A percentile compares a stretch with the other conserved stretches of the same genome.
Evolutionary conservation across 2,888 invertebrate species (phyloP).

Genomic region (Cylindroiulus punctatus): DNA sequence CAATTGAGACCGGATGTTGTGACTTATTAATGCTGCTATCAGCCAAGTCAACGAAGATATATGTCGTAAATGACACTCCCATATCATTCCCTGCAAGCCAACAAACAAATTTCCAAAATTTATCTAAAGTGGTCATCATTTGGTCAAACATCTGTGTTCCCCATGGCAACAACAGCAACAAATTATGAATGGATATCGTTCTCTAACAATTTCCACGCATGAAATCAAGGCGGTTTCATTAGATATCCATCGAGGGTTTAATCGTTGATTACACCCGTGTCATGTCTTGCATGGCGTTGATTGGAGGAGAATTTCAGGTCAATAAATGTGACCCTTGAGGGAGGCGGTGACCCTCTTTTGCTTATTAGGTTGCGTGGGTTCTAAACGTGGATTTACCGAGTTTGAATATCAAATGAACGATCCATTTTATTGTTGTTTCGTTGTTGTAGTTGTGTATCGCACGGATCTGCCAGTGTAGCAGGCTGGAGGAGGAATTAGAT

Average conservation of each 20-base stretch:
- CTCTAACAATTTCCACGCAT: not conserved
- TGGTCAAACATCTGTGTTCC: too few species aligned
- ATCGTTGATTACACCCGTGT: not conserved
- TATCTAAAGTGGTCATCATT: constrained; percentile 18
- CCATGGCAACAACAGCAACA: not conserved
- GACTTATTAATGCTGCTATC: too few species aligned
- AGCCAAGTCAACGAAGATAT: not conserved
- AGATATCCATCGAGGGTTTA: constrained; percentile 20
- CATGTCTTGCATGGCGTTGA: not conserved
- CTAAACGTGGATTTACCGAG: constrained; percentile 11
- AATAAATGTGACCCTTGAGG: not conserved
- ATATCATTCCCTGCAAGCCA: not conserved
- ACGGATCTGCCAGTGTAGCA: not conserved
- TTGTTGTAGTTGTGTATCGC: not conserved
- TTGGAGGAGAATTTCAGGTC: not conserved
- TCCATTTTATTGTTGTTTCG: not conserved
- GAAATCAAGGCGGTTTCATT: not conserved
- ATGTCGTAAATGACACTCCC: not conserved
- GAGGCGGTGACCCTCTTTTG: constrained; percentile 25
- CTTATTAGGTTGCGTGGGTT: not conserved
- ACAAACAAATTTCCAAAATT: not conserved
- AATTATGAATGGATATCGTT: not conserved
- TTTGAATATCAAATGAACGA: not conserved
- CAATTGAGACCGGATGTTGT: too few species aligned
- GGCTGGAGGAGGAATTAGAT: not conserved